Evolutionary conservation across 2,888 invertebrate species (phyloP).

Genomic region (Hyposoter didymator): DNA sequence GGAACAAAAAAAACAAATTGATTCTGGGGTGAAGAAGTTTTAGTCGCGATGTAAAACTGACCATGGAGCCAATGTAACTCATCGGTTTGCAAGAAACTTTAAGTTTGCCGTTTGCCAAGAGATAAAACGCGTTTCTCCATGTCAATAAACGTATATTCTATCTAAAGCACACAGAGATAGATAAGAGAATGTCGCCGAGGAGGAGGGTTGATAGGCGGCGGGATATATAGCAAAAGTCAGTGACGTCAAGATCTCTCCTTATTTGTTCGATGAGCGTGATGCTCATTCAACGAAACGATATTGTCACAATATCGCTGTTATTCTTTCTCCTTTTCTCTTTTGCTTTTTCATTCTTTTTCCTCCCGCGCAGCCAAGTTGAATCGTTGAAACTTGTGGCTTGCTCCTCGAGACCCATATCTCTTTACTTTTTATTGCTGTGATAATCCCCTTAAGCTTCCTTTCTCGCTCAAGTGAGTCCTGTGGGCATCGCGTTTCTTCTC

Average conservation of each 20-base stretch:
- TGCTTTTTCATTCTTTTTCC: not conserved
- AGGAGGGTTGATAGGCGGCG: conserved; percentile 6
- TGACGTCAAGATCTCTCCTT: conserved; percentile 35
- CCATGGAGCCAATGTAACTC: not conserved
- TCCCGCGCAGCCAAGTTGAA: not conserved
- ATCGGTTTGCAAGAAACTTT: not conserved
- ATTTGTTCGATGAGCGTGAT: conserved; percentile 22
- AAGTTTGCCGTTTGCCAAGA: conserved; percentile 17
- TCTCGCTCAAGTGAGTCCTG: conserved; percentile 29
- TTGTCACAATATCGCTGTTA: conserved; percentile 31
- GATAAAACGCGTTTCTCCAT: conserved; percentile 48
- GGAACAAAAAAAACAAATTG: not conserved
- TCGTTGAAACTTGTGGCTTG: conserved; percentile 12
- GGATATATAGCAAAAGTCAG: conserved; percentile 15
- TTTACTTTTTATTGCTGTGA: conserved; percentile 29
- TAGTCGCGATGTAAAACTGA: not conserved
- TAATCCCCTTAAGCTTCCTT: conserved; percentile 34
- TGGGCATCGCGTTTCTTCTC: conserved; percentile 33
- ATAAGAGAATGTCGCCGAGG: conserved; percentile 19
- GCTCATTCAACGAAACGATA: conserved; percentile 29
- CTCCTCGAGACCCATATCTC: conserved; percentile 41
- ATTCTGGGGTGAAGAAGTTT: not conserved
- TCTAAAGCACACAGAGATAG: conserved; percentile 30
- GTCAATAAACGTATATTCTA: conserved; percentile 36
- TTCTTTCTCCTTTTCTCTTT: conserved; percentile 1